Base-by-base conservation (phyloP, 2,113 vertebrate genomes). In the Bombycilla garrulus region DNA sequence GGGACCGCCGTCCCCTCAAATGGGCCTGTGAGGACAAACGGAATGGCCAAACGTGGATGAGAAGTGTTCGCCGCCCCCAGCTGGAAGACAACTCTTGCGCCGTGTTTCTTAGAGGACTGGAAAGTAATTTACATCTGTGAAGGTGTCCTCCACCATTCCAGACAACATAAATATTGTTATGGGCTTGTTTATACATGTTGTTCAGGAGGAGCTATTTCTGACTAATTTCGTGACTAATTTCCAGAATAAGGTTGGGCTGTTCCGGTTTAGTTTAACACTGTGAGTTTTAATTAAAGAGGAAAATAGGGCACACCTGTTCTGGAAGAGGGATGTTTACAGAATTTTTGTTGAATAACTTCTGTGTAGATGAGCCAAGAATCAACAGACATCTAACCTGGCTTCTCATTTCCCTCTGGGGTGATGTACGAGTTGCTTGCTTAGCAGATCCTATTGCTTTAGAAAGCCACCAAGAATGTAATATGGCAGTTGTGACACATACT, bases 271-370 rank as follows among this genome's bases (percentile, higher is more conserved):
- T 91, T 93, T 57, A 92, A 85, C 44, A 12, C 48, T 5, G 2
- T 29, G 81, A 72, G 70, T 85, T 92, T 90, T 94, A 88, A 91
- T 93, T 94, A 88, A 92, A 83, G 88, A 94, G 57, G 73, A 90
- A 92, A 87, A 89, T 14, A 58, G 33, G 93, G 26, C 95, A 80
- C 74, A 87, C 91, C 95, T 95, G 38, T 66, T 70, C 78, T 85
- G 53, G 71, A 90, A 86, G 42, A 72, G 53, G 61, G 53, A 57
- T 77, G 85, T 91, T 95, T 88, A 88, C 74, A 47, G 81, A 70
- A 78, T 33, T 92, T 36, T 61, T 93, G 83, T 72, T 82, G 66
- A 83, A 58, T 66, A 86, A 62, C 35, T 54, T 79, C 22, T 73
- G 33, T 93, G 71, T 93, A 71, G 69, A 81, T 40, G 83, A 86